Evolutionary conservation across 2,888 invertebrate species (phyloP), one percentile per base, ranked within the genome.

Genomic region (Drosophila kokeensis): DNA sequence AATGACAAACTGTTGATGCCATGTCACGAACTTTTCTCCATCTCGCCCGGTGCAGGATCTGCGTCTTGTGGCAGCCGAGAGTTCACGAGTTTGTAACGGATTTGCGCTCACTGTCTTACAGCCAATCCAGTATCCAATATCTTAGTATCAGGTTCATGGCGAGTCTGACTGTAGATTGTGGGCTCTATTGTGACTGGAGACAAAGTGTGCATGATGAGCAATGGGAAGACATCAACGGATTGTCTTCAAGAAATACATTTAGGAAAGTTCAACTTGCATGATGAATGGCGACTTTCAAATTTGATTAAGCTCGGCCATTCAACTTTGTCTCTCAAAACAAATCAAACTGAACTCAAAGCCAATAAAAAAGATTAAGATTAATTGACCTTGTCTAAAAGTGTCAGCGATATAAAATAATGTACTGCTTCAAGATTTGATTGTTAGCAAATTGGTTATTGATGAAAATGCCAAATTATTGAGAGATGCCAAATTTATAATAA

Each of bases 1-100:
- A 92, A 92, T 92, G 92, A 92, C 92, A 92, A 92, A 92, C 92
- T 91, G 89, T 91, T 92, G 92, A 92, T 92, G 92, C 85, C 91
- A 90, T 91, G 91, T 92, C 92, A 92, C 92, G 92, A 92, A 90
- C 90, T 90, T 74, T 77, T 49, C 73, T 49, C 71, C 62, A 59
- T 60, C 34, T 42, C 29, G 55, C 27, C n/a, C 27, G 40, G 62
- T 34, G 50, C 67, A 55, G 76, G 40, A 73, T 78, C 62, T 64
- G 48, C 10, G 13, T 45, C 71, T 70, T 36, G 29, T 73, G 73
- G 67, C 81, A 74, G 73, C 49, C 83, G 27, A 45, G 45, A 59
- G 55, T 85, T 91, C 92, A 91, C 92, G 91, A 92, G 86, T 91
- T 91, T 92, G 90, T 92, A 90, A 90, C 90, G 87, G 89, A 86